Conservation (phyloP, 64 coral and sea anemone species). For the Porites australiensis region DNA sequence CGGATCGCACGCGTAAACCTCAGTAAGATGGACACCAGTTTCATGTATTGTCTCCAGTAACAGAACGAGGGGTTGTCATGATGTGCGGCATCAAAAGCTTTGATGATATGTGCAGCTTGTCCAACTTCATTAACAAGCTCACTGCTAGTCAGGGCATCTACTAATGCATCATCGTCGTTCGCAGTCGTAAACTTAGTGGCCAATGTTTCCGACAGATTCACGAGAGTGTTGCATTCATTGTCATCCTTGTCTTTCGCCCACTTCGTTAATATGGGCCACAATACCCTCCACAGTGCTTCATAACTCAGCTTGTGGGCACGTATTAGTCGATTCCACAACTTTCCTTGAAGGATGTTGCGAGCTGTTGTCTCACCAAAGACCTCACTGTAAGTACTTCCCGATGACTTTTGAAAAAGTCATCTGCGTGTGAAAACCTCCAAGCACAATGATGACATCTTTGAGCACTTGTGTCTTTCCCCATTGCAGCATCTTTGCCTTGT, state of each 20-base stretch:
- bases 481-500: constrained; percentile 76
- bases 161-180: neutral
- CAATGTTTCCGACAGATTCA: constrained; percentile 26
- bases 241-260: constrained; percentile 45
- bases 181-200: constrained; percentile 23
- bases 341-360: constrained; percentile 65
- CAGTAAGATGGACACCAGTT: no score
- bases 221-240: neutral
- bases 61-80: no score
- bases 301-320: constrained; percentile 80
- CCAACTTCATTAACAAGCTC: neutral
- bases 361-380: constrained; percentile 74
- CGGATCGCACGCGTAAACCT: no score
- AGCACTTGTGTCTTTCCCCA: constrained; percentile 55
- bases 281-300: constrained; percentile 79
- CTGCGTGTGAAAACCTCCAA: constrained; percentile 78
- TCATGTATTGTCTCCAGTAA: no score
- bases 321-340: constrained; percentile 80
- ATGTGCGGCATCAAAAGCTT: no score
- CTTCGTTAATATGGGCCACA: constrained; percentile 51
- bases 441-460: constrained; percentile 58
- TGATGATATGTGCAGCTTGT: no score
- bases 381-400: constrained; percentile 76
- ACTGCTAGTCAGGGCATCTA: neutral
- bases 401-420: constrained; percentile 87